Conservation (phyloP, 2,797 vertebrate species). For the Clarias laeviceps region DNA sequence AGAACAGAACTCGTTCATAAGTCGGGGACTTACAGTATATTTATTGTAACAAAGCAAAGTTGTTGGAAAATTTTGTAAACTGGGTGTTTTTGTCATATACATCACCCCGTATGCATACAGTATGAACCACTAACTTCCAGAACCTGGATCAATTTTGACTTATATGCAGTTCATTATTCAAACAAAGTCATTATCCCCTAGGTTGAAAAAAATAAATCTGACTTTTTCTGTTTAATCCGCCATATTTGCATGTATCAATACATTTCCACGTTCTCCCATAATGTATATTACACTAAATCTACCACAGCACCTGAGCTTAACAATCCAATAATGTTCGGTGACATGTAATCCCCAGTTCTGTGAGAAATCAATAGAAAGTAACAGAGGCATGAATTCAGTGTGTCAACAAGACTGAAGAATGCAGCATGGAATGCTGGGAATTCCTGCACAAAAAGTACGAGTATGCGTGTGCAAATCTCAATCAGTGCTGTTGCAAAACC, state of each 20-base stretch:
- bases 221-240: not conserved
- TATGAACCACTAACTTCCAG: no score
- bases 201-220: not conserved
- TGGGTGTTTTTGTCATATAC: no score
- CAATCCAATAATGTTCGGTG: conserved; percentile 1
- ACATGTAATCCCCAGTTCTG: not conserved
- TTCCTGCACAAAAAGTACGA: conserved; percentile 1
- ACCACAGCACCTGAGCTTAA: conserved; percentile 3
- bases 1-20: no score
- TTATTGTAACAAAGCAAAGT: no score
- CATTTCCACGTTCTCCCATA: not conserved
- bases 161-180: no score
- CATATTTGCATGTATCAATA: not conserved
- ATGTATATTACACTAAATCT: conserved; percentile 3
- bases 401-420: conserved; percentile 26
- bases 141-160: no score
- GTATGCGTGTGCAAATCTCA: conserved; percentile 11
- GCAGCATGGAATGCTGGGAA: conserved; percentile 14
- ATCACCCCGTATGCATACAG: no score
- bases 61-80: no score
- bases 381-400: conserved; percentile 11
- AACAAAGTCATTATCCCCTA: not conserved
- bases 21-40: no score
- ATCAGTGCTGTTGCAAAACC: conserved; percentile 7
- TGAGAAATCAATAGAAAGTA: conserved; percentile 15